These are phyloP conservation scores for Microcebus jonahi DNA, from an alignment of 2,113 vertebrate genomes.

Conservation along the genomic window DNA sequence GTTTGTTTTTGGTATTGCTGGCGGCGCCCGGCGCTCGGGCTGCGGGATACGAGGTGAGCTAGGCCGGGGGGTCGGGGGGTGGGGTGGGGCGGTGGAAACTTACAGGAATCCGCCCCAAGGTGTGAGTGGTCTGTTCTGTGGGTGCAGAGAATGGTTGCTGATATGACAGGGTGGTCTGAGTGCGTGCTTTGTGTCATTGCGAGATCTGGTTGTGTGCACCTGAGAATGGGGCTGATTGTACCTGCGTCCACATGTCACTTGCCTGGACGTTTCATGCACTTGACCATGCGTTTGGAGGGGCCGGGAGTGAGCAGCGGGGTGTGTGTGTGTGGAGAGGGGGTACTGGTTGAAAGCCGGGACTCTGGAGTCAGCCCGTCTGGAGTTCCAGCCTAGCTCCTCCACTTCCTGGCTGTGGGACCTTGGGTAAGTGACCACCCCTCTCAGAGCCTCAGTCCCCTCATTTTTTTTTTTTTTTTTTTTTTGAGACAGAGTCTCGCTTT, in stretches of 20 bases:
- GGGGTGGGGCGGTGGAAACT: neutral
- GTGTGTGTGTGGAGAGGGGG: too few relatives aligned
- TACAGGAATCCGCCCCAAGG: rapidly evolving
- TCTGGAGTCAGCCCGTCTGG: neutral
- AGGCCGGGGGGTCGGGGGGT: neutral
- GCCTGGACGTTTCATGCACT: neutral
- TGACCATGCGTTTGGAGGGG: neutral
- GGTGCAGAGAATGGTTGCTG: neutral
- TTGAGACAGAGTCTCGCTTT: too few relatives aligned
- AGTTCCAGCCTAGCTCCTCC: neutral
- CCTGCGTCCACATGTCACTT: neutral
- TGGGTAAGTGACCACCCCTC: neutral
- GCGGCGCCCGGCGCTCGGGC: neutral
- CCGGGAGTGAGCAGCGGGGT: neutral
- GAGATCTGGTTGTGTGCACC: neutral
- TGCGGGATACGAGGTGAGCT: constrained; percentile 69
- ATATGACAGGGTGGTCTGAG: neutral
- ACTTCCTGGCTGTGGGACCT: neutral
- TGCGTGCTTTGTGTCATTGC: neutral
- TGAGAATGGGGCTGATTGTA: neutral
- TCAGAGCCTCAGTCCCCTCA: neutral
- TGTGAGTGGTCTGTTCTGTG: neutral
- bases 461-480: too few relatives aligned
- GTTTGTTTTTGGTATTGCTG: constrained; percentile 39
- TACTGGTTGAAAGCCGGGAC: neutral